phyloP scores from a whole-genome alignment of 2,888 invertebrate genomes.

The Ypsolopha sequella region DNA sequence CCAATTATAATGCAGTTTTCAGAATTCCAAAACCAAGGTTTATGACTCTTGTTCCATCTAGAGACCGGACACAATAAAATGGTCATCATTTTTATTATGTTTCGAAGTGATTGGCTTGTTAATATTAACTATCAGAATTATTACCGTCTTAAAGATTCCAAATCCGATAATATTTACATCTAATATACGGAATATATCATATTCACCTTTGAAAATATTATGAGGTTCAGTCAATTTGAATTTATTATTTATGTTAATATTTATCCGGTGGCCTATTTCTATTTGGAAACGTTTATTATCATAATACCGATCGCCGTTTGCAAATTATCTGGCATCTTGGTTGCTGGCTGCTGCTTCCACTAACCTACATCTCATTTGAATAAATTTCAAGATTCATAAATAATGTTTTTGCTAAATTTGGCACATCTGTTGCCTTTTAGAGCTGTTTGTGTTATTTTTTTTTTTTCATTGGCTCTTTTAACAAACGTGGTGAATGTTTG shows the following conservation, averaged over 20 bases:
- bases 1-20: too few species aligned
- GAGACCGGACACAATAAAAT: constrained; percentile 27
- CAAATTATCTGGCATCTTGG: constrained; percentile 32
- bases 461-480: too few species aligned
- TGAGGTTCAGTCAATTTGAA: too few species aligned
- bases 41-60: not conserved
- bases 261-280: constrained; percentile 38
- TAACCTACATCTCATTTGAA: constrained; percentile 34
- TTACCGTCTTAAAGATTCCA: too few species aligned
- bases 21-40: too few species aligned
- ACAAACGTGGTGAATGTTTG: too few species aligned
- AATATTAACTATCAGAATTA: not conserved
- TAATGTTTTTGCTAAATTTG: not conserved
- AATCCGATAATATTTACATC: too few species aligned
- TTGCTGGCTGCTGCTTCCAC: constrained; percentile 6
- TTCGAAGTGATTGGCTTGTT: constrained; percentile 12
- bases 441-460: too few species aligned
- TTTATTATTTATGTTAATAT: constrained; percentile 37
- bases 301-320: constrained; percentile 36
- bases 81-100: constrained; percentile 33
- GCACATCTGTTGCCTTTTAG: not conserved
- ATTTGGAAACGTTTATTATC: constrained; percentile 41
- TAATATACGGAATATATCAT: too few species aligned
- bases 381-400: constrained; percentile 18
- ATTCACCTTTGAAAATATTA: too few species aligned